Evolutionary conservation across 2,888 invertebrate species (phyloP), one percentile per base, ranked within the genome.

Genomic region (Mylabris sibirica): DNA sequence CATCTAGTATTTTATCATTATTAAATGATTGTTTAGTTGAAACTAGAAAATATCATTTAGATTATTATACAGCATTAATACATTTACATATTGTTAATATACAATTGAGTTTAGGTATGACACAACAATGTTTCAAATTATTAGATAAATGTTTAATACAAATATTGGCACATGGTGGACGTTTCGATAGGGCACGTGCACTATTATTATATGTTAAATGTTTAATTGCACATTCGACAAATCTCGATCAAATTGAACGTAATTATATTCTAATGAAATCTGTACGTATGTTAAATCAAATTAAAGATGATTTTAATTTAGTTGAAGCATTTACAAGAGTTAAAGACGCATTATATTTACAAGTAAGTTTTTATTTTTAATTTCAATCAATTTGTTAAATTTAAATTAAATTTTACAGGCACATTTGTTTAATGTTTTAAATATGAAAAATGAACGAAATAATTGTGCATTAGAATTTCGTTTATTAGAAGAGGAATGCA

Each of bases 381-480:
- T n/a, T n/a, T n/a, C n/a, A n/a, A 41, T n/a, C 14, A 14, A n/a
- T 44, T 17, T 44, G 30, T 64, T 67, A 5, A 24, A 12, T 59
- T 14, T 34, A 14, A 9, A 38, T 30, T 66, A 38, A 59, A 30
- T 65, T 68, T 65, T 88, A 76, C 85, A 92, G 88, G 92, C 93
- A 0, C 89, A 91, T 74, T 86, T 94, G 0, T 94, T 92, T 79
- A 89, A 96, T 78, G 91, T 92, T 74, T 86, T 95, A 2, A 91
- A 92, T 1, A 88, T 90, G 79, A 87, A 87, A 14, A 86, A 88
- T 0, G 91, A 94, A 75, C 88, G 96, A 71, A 96, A 96, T 83
- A 92, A 92, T 77, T 93, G 92, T 81, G 92, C 96, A 0, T 90
- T 92, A 80, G 92, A 94, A 85, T 96, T 93, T 80, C 89, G 92